These are phyloP conservation scores for Calliopum simillimum DNA, from an alignment of 2,888 invertebrate species.

Conservation along the genomic window DNA sequence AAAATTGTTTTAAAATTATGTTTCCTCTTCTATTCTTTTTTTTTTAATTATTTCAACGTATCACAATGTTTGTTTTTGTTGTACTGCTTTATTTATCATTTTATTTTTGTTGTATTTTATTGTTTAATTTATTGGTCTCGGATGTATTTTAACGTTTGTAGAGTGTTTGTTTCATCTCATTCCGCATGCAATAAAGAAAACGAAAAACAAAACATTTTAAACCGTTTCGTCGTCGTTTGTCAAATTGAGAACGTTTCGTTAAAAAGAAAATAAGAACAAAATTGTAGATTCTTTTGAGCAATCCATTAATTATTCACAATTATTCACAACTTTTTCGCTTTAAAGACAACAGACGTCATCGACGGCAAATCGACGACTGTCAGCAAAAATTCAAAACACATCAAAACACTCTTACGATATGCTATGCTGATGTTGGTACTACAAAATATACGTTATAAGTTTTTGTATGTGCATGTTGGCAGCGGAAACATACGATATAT, in stretches of 20 bases:
- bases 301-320: too few species aligned
- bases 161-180: constrained; percentile 12
- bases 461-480: too few species aligned
- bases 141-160: constrained; percentile 32
- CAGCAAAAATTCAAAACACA: constrained; percentile 51
- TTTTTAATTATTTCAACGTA: constrained; percentile 7
- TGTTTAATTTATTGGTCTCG: constrained; percentile 42
- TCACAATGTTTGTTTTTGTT: constrained; percentile 30
- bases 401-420: constrained; percentile 51
- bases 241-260: constrained; percentile 35
- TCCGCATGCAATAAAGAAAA: constrained; percentile 44
- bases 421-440: too few species aligned
- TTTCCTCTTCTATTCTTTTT: constrained; percentile 5
- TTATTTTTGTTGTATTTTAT: constrained; percentile 10
- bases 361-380: constrained; percentile 54
- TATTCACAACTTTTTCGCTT: constrained; percentile 27
- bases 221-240: constrained; percentile 18
- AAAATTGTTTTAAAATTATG: background rate
- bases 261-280: constrained; percentile 40
- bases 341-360: constrained; percentile 53
- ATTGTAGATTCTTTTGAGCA: too few species aligned
- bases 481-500: too few species aligned
- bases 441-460: too few species aligned
- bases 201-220: constrained; percentile 26
- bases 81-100: background rate